These are phyloP conservation scores for Siniperca obscura DNA, from an alignment of 2,797 vertebrate genomes.

Conservation along the genomic window DNA sequence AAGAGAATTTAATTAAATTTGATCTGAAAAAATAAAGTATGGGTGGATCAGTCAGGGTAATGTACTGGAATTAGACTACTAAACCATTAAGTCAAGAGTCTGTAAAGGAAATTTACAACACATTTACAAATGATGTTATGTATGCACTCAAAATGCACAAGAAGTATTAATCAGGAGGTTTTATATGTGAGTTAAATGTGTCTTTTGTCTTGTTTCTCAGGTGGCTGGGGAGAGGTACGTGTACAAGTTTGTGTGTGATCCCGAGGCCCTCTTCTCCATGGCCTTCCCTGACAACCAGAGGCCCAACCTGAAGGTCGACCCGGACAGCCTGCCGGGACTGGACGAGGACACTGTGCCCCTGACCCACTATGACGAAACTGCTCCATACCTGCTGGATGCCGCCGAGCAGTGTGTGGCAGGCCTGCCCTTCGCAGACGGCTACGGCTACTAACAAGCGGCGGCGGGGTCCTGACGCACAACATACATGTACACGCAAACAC, in stretches of 20 bases:
- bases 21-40: background rate
- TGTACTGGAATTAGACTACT: background rate
- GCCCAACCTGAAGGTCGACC: constrained; percentile 93
- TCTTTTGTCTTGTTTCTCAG: constrained; percentile 68
- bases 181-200: background rate
- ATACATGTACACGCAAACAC: constrained; percentile 58
- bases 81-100: background rate
- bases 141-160: background rate
- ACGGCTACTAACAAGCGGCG: constrained; percentile 86
- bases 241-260: constrained; percentile 98
- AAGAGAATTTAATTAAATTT: background rate
- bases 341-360: constrained; percentile 94
- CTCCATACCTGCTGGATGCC: constrained; percentile 89
- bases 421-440: constrained; percentile 90
- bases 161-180: background rate
- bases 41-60: background rate
- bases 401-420: constrained; percentile 88
- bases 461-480: constrained; percentile 11
- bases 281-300: constrained; percentile 97
- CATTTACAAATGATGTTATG: background rate
- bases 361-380: constrained; percentile 92
- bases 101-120: background rate
- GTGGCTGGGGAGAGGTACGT: constrained; percentile 96
- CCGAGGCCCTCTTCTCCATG: constrained; percentile 97
- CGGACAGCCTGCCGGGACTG: constrained; percentile 85